Evolutionary conservation across 1,140 invertebrate genomes (phyloP), one percentile per base, ranked within the genome.

Genomic region (Meloidogyne exigua): DNA sequence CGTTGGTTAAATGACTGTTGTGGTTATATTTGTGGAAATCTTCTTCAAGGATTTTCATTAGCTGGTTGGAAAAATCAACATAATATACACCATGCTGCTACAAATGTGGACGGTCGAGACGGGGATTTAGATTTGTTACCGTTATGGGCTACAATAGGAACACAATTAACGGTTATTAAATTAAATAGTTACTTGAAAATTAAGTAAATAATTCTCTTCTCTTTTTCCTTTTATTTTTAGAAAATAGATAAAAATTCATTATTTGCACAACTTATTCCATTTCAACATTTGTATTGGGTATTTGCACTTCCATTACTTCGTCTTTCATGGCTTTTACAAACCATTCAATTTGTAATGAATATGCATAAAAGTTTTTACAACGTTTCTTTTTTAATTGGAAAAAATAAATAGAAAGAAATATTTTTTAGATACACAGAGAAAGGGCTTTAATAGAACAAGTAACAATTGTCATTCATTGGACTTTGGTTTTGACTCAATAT

Each of bases 11-110:
- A 84, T 62, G 83, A 84, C 70, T 49, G 62, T 25, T 79, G 81
- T 63, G 82, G 80, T 18, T 84, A 85, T 57, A 66, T 87, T 65
- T 80, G 82, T 26, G 84, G 84, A 10, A 87, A 85, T 68, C 49
- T 85, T 28, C 44, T 85, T 36, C 86, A 87, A 75, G 85, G 85
- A 13, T 87, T 87, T 70, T 87, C 84, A 12, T 82, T 83, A 4
- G 83, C 80, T n/a, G 85, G 86, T 13, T 87, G 85, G 85, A 87
- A 87, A 49, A 65, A 67, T 44, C 84, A 87, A 69, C 85, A 87
- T 73, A 87, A 87, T 72, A 79, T 88, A n/a, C 85, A 87, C 74
- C 85, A 87, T 63, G 85, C 85, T 39, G 85, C 85, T 4, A 87
- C 85, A 25, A 87, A 87, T 72, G 85, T 87, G 11, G 81, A 87